Conservation (phyloP, 2,113 vertebrate species). For the Talpa occidentalis region DNA sequence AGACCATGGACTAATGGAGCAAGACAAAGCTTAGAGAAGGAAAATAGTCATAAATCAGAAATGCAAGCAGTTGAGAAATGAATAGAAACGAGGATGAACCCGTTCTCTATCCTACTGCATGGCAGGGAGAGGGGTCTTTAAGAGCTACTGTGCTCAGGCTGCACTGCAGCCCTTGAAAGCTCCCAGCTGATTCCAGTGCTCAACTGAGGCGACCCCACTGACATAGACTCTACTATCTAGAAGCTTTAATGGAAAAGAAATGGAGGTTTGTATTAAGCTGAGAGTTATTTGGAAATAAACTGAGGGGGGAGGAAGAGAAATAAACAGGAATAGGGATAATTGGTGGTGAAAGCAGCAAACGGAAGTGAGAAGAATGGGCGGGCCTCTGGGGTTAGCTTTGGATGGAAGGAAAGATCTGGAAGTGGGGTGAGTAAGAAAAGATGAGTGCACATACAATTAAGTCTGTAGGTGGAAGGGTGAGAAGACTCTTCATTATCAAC, state of each 20-base stretch:
- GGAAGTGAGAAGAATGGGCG: background rate
- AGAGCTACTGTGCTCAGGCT: background rate
- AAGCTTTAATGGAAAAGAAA: background rate
- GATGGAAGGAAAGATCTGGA: background rate
- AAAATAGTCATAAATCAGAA: background rate
- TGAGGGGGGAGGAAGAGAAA: background rate
- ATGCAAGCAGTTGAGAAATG: background rate
- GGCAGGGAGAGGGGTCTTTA: background rate
- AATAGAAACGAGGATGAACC: background rate
- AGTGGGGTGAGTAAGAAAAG: background rate
- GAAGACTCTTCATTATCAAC: slow-evolving; percentile 48
- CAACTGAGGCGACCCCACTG: background rate
- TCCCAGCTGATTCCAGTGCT: accelerated
- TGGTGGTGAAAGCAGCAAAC: background rate
- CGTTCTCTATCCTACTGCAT: background rate
- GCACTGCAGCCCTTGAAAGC: background rate
- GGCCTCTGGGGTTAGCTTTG: background rate
- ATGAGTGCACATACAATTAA: slow-evolving; percentile 4
- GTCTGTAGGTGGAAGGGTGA: slow-evolving; percentile 7
- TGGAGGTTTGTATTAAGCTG: background rate
- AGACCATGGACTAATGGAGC: background rate
- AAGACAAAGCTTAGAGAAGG: background rate
- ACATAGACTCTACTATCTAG: background rate
- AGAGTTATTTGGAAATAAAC: background rate
- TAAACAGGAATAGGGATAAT: background rate